Evolutionary conservation across 64 coral and sea anemone genomes (phyloP).

Genomic region (Pocillopora verrucosa): DNA sequence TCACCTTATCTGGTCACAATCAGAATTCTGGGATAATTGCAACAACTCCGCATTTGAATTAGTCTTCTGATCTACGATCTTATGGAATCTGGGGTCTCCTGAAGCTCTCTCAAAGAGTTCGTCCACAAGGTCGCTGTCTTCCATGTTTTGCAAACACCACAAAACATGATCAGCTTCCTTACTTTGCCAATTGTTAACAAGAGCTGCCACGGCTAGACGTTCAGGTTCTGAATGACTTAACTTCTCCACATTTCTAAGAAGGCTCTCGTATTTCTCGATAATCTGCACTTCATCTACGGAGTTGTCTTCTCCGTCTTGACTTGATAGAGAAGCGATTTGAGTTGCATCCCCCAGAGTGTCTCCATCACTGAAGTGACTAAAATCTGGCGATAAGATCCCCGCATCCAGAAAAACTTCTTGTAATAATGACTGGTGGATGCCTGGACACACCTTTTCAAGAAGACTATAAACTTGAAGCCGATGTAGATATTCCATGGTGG

Average conservation of each 20-base stretch:
- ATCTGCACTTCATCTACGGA: neutral
- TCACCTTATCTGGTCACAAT: too few species aligned
- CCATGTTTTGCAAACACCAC: slow-evolving; percentile 49
- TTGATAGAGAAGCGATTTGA: neutral
- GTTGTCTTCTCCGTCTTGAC: neutral
- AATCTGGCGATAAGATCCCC: neutral
- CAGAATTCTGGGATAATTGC: neutral
- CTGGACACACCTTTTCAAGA: slow-evolving; percentile 55
- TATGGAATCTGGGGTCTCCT: neutral
- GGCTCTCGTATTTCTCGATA: neutral
- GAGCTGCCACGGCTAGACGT: slow-evolving; percentile 42
- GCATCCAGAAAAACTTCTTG: slow-evolving; percentile 11
- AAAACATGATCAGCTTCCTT: slow-evolving; percentile 27
- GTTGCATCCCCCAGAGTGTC: neutral
- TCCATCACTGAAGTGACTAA: neutral
- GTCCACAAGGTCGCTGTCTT: slow-evolving; percentile 9
- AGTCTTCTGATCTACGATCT: neutral
- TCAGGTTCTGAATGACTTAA: slow-evolving; percentile 8
- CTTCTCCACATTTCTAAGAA: neutral
- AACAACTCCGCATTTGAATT: neutral
- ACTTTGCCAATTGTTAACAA: slow-evolving; percentile 1
- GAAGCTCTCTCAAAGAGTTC: slow-evolving; percentile 16
- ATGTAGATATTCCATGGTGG: neutral
- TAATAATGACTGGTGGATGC: slow-evolving; percentile 16
- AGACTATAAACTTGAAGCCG: slow-evolving; percentile 48